phyloP scores from a whole-genome alignment of 2,888 invertebrate species.

The Metallyticus violacea region DNA sequence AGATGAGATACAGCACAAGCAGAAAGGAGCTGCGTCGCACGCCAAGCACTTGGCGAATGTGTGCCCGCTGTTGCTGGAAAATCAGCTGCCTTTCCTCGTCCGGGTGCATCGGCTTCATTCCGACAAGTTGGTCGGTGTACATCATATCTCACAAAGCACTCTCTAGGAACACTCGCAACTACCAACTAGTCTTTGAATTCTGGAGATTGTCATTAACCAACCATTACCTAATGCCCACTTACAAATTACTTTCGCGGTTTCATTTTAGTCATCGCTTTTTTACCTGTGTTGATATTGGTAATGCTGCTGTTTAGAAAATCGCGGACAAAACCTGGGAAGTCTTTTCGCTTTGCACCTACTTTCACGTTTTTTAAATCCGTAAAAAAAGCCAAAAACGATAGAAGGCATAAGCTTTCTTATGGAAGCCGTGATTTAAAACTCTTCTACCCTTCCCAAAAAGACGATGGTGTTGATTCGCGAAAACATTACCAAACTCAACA shows the following conservation, averaged over 20 bases:
- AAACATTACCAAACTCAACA: not conserved
- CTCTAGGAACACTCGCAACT: not conserved
- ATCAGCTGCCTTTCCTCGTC: not conserved
- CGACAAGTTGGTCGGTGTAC: not conserved
- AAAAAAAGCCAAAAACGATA: not conserved
- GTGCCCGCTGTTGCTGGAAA: slow-evolving; percentile 32
- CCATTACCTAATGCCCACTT: too few relatives aligned
- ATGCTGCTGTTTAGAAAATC: not conserved
- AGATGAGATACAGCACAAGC: slow-evolving; percentile 53
- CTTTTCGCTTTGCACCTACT: not conserved
- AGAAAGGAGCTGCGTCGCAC: slow-evolving; percentile 55
- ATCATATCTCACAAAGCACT: not conserved
- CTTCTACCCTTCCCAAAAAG: not conserved
- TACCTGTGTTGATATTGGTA: not conserved
- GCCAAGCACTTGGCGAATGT: slow-evolving; percentile 47
- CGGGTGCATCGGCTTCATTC: not conserved
- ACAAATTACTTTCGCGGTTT: not conserved
- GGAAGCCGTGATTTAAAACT: not conserved
- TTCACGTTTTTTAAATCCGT: not conserved
- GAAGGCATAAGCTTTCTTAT: not conserved
- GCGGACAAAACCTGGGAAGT: not conserved
- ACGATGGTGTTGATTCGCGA: too few relatives aligned
- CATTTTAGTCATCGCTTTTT: not conserved
- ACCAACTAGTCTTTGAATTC: not conserved
- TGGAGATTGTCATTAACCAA: too few relatives aligned